Conservation (phyloP, 1,140 invertebrate species). For the Triops cancriformis region DNA sequence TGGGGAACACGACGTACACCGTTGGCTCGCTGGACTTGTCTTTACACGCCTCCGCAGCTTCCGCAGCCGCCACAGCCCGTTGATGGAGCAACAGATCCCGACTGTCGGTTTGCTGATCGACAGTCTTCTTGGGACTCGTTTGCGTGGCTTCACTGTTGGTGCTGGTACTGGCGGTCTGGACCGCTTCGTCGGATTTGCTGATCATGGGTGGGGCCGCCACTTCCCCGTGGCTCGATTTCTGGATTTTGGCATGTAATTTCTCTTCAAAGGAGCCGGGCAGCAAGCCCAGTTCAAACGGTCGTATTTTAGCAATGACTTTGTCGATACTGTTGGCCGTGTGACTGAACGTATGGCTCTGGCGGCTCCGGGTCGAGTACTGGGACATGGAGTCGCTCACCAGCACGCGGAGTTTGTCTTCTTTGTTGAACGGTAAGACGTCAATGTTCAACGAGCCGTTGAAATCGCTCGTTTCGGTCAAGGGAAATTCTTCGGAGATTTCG, state of each 20-base stretch:
- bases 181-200: conserved; percentile 15
- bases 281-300: conserved; percentile 25
- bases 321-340: conserved; percentile 24
- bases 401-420: not conserved
- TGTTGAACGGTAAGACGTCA: conserved; percentile 24
- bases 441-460: conserved; percentile 25
- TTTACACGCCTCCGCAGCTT: not conserved
- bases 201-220: not conserved
- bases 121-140: conserved; percentile 12
- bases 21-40: conserved; percentile 39
- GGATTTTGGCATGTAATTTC: conserved; percentile 11
- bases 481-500: conserved; percentile 12
- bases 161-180: conserved; percentile 6
- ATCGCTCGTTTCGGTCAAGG: conserved; percentile 23
- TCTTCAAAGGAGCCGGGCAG: conserved; percentile 27
- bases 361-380: not conserved
- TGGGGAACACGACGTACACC: conserved; percentile 83
- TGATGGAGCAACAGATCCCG: not conserved
- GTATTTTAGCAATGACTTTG: conserved; percentile 28
- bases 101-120: not conserved
- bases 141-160: conserved; percentile 19
- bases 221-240: not conserved
- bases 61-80: not conserved
- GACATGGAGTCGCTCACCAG: not conserved
- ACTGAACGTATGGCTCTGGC: not conserved